Conservation (phyloP, 1,140 invertebrate genomes). For the Oscheius sp. region DNA sequence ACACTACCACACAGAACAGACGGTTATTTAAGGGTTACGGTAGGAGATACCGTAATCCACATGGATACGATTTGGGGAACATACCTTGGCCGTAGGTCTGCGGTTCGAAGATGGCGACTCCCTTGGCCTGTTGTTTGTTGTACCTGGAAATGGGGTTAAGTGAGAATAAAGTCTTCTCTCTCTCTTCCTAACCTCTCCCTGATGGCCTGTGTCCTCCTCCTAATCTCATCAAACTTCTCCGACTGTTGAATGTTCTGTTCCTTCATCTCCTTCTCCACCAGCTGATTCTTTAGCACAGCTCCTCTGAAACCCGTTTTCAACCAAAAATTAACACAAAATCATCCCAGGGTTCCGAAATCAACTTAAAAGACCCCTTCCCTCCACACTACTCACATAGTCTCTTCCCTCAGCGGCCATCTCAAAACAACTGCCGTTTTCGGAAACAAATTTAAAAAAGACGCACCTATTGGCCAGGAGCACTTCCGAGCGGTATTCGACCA, state of each 20-base stretch:
- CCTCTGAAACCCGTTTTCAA: slow-evolving; percentile 45
- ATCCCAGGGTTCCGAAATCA: not conserved
- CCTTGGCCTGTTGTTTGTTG: slow-evolving; percentile 34
- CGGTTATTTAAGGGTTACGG: no score
- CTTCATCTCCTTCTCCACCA: slow-evolving; percentile 60
- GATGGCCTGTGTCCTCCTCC: slow-evolving; percentile 51
- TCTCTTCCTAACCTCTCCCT: slow-evolving; percentile 39
- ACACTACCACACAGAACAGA: no score
- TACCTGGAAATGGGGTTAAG: slow-evolving; percentile 19
- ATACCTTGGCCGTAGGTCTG: slow-evolving; percentile 60
- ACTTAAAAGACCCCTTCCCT: not conserved
- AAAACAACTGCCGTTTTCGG: not conserved
- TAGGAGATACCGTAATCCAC: no score
- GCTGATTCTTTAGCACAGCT: slow-evolving; percentile 58
- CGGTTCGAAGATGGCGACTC: slow-evolving; percentile 40
- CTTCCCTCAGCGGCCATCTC: not conserved
- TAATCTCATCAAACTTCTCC: slow-evolving; percentile 56
- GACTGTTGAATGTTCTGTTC: slow-evolving; percentile 58
- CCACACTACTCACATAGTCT: not conserved
- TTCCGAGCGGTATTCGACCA: slow-evolving; percentile 60
- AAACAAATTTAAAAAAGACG: slow-evolving; percentile 16
- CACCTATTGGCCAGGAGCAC: slow-evolving; percentile 57
- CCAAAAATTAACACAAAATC: slow-evolving; percentile 5
- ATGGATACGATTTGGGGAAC: no score
- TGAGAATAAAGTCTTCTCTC: not conserved